Conservation (phyloP, 2,797 vertebrate genomes). For the Streptopelia turtur region DNA sequence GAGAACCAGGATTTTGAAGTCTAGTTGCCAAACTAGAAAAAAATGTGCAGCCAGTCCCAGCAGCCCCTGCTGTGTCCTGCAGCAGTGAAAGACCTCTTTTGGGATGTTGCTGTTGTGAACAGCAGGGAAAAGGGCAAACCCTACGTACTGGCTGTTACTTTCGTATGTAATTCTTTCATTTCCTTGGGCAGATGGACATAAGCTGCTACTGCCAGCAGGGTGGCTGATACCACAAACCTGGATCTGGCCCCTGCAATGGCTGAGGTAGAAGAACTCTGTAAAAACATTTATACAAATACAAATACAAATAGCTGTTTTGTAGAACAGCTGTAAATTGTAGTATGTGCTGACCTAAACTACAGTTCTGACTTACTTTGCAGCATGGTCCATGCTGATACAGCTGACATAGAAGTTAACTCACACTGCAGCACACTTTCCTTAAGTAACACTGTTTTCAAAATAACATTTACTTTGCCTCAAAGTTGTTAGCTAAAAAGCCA, state of each 20-base stretch:
- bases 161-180: neutral
- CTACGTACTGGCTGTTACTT: neutral
- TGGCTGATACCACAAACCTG: neutral
- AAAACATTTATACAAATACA: neutral
- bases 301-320: neutral
- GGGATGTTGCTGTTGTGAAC: rapidly evolving
- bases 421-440: neutral
- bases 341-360: neutral
- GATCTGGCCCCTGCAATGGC: neutral
- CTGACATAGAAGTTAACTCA: neutral
- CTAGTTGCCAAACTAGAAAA: neutral
- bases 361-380: neutral
- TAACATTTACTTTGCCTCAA: neutral
- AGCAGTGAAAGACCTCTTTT: neutral
- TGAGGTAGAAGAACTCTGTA: neutral
- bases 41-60: neutral
- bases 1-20: neutral
- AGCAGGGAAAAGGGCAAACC: neutral
- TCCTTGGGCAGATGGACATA: neutral
- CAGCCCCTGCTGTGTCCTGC: neutral
- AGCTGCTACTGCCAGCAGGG: neutral
- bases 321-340: neutral
- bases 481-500: neutral
- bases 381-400: neutral
- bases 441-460: neutral